Base-by-base conservation (phyloP, 2,797 vertebrate genomes). In the Syndactyla subalaris region DNA sequence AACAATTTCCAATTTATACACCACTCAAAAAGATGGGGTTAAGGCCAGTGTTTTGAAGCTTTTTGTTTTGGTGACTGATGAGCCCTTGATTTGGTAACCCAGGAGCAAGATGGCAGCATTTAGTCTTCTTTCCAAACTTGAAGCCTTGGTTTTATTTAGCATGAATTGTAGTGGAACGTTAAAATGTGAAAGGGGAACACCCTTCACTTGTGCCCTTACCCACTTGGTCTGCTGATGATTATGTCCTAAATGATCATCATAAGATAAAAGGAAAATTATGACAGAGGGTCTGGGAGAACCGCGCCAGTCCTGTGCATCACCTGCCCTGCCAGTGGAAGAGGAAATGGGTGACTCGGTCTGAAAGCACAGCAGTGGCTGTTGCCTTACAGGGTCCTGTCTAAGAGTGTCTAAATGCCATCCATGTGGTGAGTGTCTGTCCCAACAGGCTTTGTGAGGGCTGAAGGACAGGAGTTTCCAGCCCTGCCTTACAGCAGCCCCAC, bases 231-330 rank as follows among this genome's bases (percentile, higher is more conserved):
- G 88, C 16, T 19, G 23, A 26, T 95, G 77, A 77, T 89, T 51
- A 32, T 76, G 48, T 63, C 55, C 39, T 77, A 85, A 76, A 78
- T 24, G 49, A 48, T 62, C 87, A 84, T 93, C 91, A 84, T 58
- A 96, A 89, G 90, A 68, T 80, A 78, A 93, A 66, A 92, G 68
- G 84, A 89, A 94, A 95, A 86, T 86, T 48, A 46, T 89, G 80
- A 93, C 75, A 79, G 79, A 41, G 63, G 38, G 59, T 94, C 80
- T 58, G 63, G 55, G 82, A 91, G 68, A 92, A 70, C 49, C 72
- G 45, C 5, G 7, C 43, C 34, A 58, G 65, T 55, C 43, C 51
- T 77, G 48, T 85, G 62, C 43, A 92, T 88, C 79, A 81, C 70
- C 83, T 95, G 85, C 41, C 74, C 45, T 55, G 49, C 3, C 8